Evolutionary conservation across 1,140 invertebrate genomes (phyloP).

Genomic region (Lordiphosa mommai): DNA sequence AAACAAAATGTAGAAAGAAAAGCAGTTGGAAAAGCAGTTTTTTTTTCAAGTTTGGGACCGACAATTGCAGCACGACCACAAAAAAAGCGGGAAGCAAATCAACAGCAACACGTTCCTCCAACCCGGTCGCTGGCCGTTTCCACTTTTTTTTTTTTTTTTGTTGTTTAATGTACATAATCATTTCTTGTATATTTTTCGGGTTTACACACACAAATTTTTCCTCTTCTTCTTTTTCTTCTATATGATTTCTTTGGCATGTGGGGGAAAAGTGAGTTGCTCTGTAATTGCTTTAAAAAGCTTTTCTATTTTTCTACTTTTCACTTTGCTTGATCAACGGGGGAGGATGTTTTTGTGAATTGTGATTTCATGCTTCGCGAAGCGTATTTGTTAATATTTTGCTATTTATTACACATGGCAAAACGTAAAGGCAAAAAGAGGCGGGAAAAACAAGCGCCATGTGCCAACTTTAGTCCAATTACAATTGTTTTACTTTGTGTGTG

Average conservation of each 20-base stretch:
- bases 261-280: conserved; percentile 27
- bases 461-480: conserved; percentile 41
- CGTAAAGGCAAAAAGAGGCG: conserved; percentile 5
- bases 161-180: conserved; percentile 68
- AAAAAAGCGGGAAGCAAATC: conserved; percentile 62
- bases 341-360: conserved; percentile 39
- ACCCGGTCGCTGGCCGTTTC: conserved; percentile 45
- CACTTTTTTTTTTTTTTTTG: conserved; percentile 15
- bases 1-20: conserved; percentile 5
- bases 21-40: conserved; percentile 47
- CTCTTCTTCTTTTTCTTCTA: conserved; percentile 29
- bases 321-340: conserved; percentile 18
- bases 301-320: conserved; percentile 63
- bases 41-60: conserved; percentile 58
- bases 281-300: conserved; percentile 43
- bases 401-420: conserved; percentile 53
- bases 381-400: conserved; percentile 75
- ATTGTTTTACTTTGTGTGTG: too few species aligned
- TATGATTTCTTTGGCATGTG: conserved; percentile 14
- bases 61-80: conserved; percentile 62
- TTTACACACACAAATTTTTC: conserved; percentile 26
- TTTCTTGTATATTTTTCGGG: conserved; percentile 46
- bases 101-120: conserved; percentile 53
- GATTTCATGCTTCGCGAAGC: conserved; percentile 73
- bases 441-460: conserved; percentile 40